Percentiles rank a stretch among this genome's conserved stretches.
phyloP scores from a whole-genome alignment of 2,888 invertebrate species.

The Eupithecia exiguata region DNA sequence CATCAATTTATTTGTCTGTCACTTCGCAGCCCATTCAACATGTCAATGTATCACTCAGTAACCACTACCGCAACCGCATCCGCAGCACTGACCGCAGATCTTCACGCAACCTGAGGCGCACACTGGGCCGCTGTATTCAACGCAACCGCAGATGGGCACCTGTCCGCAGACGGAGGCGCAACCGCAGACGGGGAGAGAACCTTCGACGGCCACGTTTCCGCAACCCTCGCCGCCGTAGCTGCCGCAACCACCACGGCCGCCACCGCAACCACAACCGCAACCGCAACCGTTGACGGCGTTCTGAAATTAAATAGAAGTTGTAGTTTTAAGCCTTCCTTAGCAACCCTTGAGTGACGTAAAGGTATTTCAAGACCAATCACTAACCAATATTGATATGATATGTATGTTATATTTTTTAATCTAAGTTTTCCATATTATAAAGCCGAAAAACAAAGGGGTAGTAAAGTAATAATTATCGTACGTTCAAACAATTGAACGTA shows the following conservation, averaged over 20 bases:
- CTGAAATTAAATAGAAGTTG: neutral
- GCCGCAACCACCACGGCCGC: slow-evolving; percentile 21
- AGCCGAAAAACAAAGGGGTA: no score
- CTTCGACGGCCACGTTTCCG: slow-evolving; percentile 47
- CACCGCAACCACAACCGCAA: slow-evolving; percentile 30
- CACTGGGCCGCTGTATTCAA: slow-evolving; percentile 51
- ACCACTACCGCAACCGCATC: slow-evolving; percentile 4
- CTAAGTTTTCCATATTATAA: no score
- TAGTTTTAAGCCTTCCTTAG: neutral
- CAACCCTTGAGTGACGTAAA: neutral
- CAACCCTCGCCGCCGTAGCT: slow-evolving; percentile 45
- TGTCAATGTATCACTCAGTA: neutral
- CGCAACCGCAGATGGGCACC: slow-evolving; percentile 56
- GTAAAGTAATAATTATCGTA: no score
- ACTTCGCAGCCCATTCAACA: neutral
- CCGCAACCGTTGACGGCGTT: slow-evolving; percentile 23
- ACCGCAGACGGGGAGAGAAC: slow-evolving; percentile 50
- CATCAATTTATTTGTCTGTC: neutral
- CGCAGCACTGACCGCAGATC: slow-evolving; percentile 9
- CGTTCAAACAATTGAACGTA: no score
- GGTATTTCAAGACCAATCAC: neutral
- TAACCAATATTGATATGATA: no score
- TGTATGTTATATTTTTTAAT: no score
- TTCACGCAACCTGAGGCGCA: slow-evolving; percentile 52
- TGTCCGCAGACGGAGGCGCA: slow-evolving; percentile 49